phyloP scores from a whole-genome alignment of 2,113 vertebrate genomes.

The Irena cyanogastra region DNA sequence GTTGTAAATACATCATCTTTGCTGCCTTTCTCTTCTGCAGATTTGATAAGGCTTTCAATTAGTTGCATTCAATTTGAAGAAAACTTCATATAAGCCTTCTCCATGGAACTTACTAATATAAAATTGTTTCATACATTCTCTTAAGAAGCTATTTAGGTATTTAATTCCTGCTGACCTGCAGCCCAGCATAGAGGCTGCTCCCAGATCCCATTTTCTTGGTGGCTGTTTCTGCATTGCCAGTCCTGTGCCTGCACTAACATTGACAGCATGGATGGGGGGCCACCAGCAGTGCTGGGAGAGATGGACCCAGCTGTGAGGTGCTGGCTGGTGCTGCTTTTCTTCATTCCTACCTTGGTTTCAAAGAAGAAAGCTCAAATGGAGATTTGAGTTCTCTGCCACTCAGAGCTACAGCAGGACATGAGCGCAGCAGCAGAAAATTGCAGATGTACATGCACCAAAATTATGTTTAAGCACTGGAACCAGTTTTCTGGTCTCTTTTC shows the following conservation, averaged over 20 bases:
- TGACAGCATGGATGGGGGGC: neutral
- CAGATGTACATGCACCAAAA: neutral
- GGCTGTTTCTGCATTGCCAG: neutral
- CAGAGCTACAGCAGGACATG: neutral
- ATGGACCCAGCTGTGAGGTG: neutral
- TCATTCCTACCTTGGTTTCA: neutral
- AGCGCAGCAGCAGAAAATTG: neutral
- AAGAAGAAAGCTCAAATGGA: neutral
- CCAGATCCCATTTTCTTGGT: neutral
- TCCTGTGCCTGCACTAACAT: neutral
- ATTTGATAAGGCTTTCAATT: neutral
- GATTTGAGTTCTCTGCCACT: neutral
- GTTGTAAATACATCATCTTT: fast-evolving
- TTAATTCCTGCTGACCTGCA: neutral
- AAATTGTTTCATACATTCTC: neutral
- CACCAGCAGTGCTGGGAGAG: neutral
- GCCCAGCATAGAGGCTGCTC: neutral
- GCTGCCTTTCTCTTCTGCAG: neutral
- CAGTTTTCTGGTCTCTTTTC: neutral
- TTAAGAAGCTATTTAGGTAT: neutral
- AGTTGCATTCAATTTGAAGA: neutral
- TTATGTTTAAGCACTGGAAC: neutral
- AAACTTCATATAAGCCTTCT: neutral
- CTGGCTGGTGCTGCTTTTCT: neutral
- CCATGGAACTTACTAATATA: neutral